Percentiles rank a stretch among this genome's conserved stretches.
Evolutionary conservation across 2,113 vertebrate genomes (phyloP).

Genomic region (Reinhardtius hippoglossoides): DNA sequence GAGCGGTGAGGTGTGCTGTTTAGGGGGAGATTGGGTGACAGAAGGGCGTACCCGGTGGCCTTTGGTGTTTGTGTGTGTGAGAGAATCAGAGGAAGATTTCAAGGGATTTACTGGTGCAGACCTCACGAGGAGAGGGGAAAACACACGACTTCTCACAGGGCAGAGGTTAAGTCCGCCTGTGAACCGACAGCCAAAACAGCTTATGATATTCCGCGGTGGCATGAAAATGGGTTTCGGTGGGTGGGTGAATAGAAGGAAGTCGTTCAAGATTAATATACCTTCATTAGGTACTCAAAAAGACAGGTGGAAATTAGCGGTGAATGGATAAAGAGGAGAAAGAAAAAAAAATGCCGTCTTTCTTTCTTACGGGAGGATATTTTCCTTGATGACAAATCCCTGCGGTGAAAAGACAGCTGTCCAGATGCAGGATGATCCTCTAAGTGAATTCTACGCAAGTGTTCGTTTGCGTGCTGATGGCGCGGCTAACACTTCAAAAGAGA

Average conservation of each 20-base stretch:
- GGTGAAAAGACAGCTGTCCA: conserved; percentile 72
- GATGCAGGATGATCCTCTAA: conserved; percentile 67
- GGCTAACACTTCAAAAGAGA: conserved; percentile 50
- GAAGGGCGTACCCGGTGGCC: conserved; percentile 75
- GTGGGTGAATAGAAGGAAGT: conserved; percentile 23
- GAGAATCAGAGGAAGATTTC: conserved; percentile 47
- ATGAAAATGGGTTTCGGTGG: conserved; percentile 25
- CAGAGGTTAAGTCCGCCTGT: conserved; percentile 78
- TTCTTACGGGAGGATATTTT: conserved; percentile 46
- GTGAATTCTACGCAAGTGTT: conserved; percentile 58
- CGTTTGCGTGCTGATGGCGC: conserved; percentile 57
- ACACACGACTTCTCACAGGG: conserved; percentile 47
- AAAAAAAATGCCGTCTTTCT: conserved; percentile 24
- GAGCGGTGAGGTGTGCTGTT: conserved; percentile 84
- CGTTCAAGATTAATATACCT: conserved; percentile 62
- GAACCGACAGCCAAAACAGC: conserved; percentile 70
- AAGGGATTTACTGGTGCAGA: conserved; percentile 69
- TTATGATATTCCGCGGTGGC: conserved; percentile 47
- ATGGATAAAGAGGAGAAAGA: conserved; percentile 42
- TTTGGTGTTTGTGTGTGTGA: conserved; percentile 55
- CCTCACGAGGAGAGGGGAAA: conserved; percentile 53
- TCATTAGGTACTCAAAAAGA: conserved; percentile 60
- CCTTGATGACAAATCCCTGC: conserved; percentile 67
- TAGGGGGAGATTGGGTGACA: conserved; percentile 85
- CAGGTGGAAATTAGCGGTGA: conserved; percentile 64